A percentile compares a stretch with the other conserved stretches of the same genome.
Evolutionary conservation across 1,140 invertebrate species (phyloP).

Genomic region (Propsilocerus akamusi): DNA sequence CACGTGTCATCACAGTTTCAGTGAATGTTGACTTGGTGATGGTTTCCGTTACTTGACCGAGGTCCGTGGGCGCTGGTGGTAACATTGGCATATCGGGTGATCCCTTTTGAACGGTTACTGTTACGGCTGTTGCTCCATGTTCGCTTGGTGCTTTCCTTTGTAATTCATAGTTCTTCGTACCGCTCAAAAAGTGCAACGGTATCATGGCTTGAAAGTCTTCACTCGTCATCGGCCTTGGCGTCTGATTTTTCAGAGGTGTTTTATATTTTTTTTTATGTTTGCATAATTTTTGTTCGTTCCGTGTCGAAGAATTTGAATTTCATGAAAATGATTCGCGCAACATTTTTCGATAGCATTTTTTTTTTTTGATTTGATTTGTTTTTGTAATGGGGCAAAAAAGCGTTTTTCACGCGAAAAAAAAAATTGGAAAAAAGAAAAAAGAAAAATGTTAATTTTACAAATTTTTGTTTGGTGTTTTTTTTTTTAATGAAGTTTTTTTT

Average conservation of each 20-base stretch:
- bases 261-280: neutral
- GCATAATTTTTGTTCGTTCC: too few species aligned
- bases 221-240: constrained; percentile 68
- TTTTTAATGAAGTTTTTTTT: neutral
- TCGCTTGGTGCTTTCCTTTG: constrained; percentile 9
- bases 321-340: neutral
- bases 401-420: too few species aligned
- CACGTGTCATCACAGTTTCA: constrained; percentile 79
- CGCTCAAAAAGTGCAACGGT: constrained; percentile 64
- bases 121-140: constrained; percentile 33
- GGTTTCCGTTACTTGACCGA: constrained; percentile 76
- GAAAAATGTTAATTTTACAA: neutral
- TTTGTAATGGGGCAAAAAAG: neutral
- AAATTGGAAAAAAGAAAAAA: constrained; percentile 4
- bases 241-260: constrained; percentile 22
- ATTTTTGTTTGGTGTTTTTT: neutral
- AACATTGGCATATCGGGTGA: constrained; percentile 44
- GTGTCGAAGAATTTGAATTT: too few species aligned
- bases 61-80: constrained; percentile 60
- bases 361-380: constrained; percentile 6
- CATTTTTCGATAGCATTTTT: neutral
- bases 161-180: constrained; percentile 15
- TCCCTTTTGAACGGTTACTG: constrained; percentile 50
- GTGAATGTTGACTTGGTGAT: constrained; percentile 88
- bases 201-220: constrained; percentile 89